Percentiles rank a stretch among this genome's conserved stretches.
Conservation (phyloP, 1,140 invertebrate genomes). For the Dendrolimus kikuchii region DNA sequence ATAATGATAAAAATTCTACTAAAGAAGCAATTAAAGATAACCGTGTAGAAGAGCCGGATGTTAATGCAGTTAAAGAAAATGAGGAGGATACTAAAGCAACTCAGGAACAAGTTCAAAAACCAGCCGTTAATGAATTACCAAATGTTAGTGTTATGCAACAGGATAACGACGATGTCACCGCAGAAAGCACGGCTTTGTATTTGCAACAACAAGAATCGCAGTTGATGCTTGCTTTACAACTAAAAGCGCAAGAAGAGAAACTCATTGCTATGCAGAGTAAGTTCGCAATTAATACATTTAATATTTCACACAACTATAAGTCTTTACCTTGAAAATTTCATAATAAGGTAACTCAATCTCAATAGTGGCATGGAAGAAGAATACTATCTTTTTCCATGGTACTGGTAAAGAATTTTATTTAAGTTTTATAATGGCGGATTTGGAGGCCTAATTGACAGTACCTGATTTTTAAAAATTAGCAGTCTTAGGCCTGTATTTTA, state of each 20-base stretch:
- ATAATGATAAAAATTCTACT: constrained; percentile 19
- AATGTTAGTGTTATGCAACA: constrained; percentile 10
- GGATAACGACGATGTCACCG: constrained; percentile 45
- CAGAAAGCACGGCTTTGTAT: constrained; percentile 58
- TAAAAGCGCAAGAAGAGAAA: constrained; percentile 69
- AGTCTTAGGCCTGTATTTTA: too few relatives aligned
- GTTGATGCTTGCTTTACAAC: constrained; percentile 63
- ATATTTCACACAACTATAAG: too few relatives aligned
- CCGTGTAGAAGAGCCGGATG: not conserved
- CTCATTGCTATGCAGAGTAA: constrained; percentile 62
- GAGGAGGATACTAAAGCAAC: not conserved
- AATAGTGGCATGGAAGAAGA: too few relatives aligned
- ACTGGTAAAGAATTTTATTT: too few relatives aligned
- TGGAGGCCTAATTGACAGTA: too few relatives aligned
- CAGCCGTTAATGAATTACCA: constrained; percentile 8
- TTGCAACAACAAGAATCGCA: constrained; percentile 68
- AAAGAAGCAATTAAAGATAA: constrained; percentile 6
- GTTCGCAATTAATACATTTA: not conserved
- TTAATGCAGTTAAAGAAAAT: not conserved
- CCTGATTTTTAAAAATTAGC: too few relatives aligned
- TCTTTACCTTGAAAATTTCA: too few relatives aligned
- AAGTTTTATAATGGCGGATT: too few relatives aligned
- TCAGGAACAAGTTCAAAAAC: constrained; percentile 12
- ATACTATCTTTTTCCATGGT: too few relatives aligned
- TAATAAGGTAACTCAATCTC: too few relatives aligned